Conservation (phyloP, 2,797 vertebrate species). For the Potorous gilbertii region DNA sequence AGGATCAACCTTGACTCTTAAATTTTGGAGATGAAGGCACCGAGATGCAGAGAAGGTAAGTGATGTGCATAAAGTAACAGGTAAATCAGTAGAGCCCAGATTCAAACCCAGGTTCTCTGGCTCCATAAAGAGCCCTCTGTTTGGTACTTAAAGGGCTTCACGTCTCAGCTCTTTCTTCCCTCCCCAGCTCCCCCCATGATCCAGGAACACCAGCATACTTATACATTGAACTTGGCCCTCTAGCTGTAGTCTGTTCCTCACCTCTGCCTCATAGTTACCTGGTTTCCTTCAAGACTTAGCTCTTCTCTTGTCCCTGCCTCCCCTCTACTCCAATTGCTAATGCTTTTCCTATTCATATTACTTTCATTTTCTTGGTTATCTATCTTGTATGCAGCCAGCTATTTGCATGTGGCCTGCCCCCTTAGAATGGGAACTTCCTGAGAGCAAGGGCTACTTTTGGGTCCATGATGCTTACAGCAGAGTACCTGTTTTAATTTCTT, state of each 20-base stretch:
- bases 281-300: not conserved
- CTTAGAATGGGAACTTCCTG: not conserved
- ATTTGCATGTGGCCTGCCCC: not conserved
- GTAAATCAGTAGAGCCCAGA: not conserved
- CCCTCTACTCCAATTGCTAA: not conserved
- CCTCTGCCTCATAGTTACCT: not conserved
- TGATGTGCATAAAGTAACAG: not conserved
- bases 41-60: not conserved
- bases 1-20: not conserved
- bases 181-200: not conserved
- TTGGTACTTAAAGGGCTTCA: not conserved
- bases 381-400: not conserved
- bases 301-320: not conserved
- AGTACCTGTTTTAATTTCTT: not conserved
- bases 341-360: not conserved
- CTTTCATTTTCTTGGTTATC: not conserved
- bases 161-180: not conserved
- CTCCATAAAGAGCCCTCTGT: not conserved
- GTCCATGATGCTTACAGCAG: not conserved
- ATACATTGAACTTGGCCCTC: not conserved
- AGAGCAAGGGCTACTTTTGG: not conserved
- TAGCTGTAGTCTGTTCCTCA: not conserved
- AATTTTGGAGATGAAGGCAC: not conserved
- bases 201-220: not conserved
- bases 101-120: not conserved